Base-by-base conservation (phyloP, 2,888 invertebrate species). In the Flexamia atlantica region DNA sequence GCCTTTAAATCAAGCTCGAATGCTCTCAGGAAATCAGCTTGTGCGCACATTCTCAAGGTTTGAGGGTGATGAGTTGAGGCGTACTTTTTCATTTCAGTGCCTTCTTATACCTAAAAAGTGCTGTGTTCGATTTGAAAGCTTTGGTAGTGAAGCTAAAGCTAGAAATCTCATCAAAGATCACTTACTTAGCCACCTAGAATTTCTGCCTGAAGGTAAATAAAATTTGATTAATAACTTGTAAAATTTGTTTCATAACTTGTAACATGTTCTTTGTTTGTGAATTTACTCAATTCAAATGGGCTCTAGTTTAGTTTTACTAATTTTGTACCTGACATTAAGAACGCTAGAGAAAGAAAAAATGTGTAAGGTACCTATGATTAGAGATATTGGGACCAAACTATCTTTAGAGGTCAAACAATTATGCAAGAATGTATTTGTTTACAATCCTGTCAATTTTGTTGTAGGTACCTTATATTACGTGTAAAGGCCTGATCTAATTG, bases 61-160 rank as follows among this genome's bases (percentile, higher is more conserved):
- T 86, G 90, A 89, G 82, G 90, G 91, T 20, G 91, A 92, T 87
- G 92, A 92, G 88, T 90, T 92, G 79, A 90, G 90, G 74, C 89
- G 90, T 84, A 91, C 91, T 85, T 92, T 91, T 88, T 91, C 91
- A 20, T 92, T 90, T 85, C 90, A 90, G 0, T 93, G 92, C 87
- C 90, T 89, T 40, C 89, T 93, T 83, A 89, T 92, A 79, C 90
- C 92, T 14, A 90, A 90, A 30, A 87, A 88, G 79, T 92, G 92
- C 85, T 88, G 89, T 25, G 90, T 91, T 85, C 90, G 89, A 40
- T 92, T 90, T 87, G 91, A 90, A 20, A 92, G 92, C 88, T 93
- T 92, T 89, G 92, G 92, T 0, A 92, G 92, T 87, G 93, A 93
- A 88, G 90, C 89, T 64, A 90, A 90, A 87, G 92, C 92, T 0